Base-by-base conservation (phyloP, 2,888 invertebrate genomes). In the Pristionchus japonicus region DNA sequence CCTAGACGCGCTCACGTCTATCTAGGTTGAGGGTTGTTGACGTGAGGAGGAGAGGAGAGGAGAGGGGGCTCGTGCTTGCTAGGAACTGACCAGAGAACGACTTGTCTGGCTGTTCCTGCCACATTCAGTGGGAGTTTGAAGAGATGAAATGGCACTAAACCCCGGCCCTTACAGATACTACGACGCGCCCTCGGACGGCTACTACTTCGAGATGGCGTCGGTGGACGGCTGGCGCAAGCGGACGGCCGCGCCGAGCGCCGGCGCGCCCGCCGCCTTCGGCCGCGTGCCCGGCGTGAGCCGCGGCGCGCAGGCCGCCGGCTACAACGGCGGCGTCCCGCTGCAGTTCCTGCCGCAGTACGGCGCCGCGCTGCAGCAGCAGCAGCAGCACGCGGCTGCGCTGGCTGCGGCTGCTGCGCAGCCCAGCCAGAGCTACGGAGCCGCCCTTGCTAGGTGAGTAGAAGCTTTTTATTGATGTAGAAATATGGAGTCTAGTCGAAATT, bases 151-250 rank as follows among this genome's bases (percentile, higher is more conserved):
- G 43, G 9, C 3, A 27, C 37, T 3, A 77, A 34, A 52, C 17
- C 17, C 27, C 13, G 80, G 27, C 49, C 37, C 27, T 87, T 80
- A 52, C 64, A 91, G 91, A 86, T 92, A 92, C 89, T 94, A 94
- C 88, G 94, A 94, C 88, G 92, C 93, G 27, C 90, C 88, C 52
- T 91, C 92, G 20, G 94, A 94, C 88, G 94, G 94, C 37, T 94
- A 92, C 90, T 93, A 90, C 90, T 94, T 93, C 89, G 94, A 94
- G 88, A 93, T 93, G 93, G 93, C 93, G 11, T 92, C 92, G 11
- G 93, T 94, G 47, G 93, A 94, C 88, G 94, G 94, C 37, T 94
- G 94, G 94, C 88, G 90, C 47, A 91, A 86, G 91, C 52, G 90
- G 90, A 17, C 89, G 87, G 57, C 90, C 90, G 61, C 67, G 7